Evolutionary conservation across 2,113 vertebrate genomes (phyloP).

Genomic region (Acanthochromis polyacanthus): DNA sequence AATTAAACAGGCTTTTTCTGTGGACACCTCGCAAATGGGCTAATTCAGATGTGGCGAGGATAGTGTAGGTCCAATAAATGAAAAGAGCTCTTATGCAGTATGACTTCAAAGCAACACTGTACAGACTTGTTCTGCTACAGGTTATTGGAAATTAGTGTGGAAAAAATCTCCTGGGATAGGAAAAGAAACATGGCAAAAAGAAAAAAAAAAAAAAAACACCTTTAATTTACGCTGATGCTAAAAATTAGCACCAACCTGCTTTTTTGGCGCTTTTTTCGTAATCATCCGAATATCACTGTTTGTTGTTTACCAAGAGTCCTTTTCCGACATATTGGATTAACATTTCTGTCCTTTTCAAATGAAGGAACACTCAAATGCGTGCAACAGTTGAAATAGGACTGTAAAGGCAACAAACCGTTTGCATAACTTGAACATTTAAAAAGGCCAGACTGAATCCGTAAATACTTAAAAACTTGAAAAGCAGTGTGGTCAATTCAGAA

Average conservation of each 20-base stretch:
- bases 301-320: neutral
- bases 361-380: neutral
- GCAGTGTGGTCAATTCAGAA: neutral
- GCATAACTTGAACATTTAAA: too few relatives aligned
- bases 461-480: neutral
- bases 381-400: too few relatives aligned
- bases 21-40: neutral
- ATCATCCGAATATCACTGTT: neutral
- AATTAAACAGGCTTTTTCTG: constrained; percentile 23
- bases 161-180: too few relatives aligned
- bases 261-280: neutral
- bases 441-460: neutral
- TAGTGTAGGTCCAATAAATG: too few relatives aligned
- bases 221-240: neutral
- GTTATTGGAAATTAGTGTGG: neutral
- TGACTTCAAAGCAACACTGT: neutral
- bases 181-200: neutral
- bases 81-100: too few relatives aligned
- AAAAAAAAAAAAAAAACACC: neutral
- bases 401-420: too few relatives aligned
- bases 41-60: too few relatives aligned
- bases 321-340: neutral
- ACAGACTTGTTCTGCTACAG: constrained; percentile 22
- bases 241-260: neutral
- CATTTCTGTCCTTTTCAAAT: neutral